A percentile compares a stretch with the other conserved stretches of the same genome.
phyloP scores from a whole-genome alignment of 2,113 vertebrate genomes.

The Ictalurus furcatus region DNA sequence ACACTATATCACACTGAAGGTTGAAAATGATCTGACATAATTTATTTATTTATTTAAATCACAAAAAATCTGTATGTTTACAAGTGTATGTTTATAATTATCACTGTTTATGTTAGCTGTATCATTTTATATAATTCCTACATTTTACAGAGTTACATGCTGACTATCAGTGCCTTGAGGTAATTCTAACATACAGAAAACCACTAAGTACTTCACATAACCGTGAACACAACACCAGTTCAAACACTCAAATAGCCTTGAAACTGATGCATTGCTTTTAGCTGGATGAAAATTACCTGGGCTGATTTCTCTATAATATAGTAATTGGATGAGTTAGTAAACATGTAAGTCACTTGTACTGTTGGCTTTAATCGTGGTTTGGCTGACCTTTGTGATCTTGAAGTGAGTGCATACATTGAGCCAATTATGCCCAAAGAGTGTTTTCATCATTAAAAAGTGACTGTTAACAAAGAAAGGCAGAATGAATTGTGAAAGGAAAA shows the following conservation, averaged over 20 bases:
- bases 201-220: neutral
- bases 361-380: conserved; percentile 7
- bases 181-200: neutral
- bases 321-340: conserved; percentile 37
- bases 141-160: too few species aligned
- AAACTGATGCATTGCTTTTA: conserved; percentile 1
- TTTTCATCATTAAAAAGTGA: neutral
- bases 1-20: neutral
- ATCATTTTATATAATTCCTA: too few species aligned
- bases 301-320: conserved; percentile 20
- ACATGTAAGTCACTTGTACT: conserved; percentile 5
- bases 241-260: conserved; percentile 4
- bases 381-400: neutral
- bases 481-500: conserved; percentile 49
- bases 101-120: neutral
- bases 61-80: too few species aligned
- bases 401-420: neutral
- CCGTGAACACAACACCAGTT: neutral
- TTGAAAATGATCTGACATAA: neutral
- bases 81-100: neutral
- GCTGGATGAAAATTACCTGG: conserved; percentile 6
- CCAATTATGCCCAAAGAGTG: neutral
- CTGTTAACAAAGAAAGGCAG: conserved; percentile 15
- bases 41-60: neutral
- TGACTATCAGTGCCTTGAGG: neutral